A percentile compares a stretch with the other conserved stretches of the same genome.
phyloP scores from a whole-genome alignment of 1,140 invertebrate species.

The Calliopsis andreniformis region DNA sequence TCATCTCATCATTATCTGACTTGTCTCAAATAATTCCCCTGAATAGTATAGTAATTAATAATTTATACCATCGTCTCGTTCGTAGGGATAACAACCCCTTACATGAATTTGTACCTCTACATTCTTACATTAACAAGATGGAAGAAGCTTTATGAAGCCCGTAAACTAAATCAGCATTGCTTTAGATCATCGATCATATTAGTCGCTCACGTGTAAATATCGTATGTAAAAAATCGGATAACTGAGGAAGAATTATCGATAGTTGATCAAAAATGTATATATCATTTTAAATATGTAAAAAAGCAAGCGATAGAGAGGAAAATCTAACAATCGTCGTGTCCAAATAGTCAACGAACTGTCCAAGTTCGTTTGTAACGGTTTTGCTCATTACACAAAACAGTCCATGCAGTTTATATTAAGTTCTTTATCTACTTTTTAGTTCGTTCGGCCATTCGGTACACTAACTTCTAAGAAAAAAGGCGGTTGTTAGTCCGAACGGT shows the following conservation, averaged over 20 bases:
- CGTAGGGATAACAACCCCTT: too few species aligned
- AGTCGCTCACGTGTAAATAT: slow-evolving; percentile 54
- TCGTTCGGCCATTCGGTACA: slow-evolving; percentile 40
- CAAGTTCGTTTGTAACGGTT: slow-evolving; percentile 51
- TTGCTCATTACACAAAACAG: slow-evolving; percentile 64
- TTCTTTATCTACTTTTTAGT: slow-evolving; percentile 50
- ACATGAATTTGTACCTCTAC: too few species aligned
- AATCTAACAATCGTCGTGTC: slow-evolving; percentile 31
- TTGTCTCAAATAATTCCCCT: background rate
- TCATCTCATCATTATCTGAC: background rate
- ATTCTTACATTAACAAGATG: too few species aligned
- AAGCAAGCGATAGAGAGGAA: background rate
- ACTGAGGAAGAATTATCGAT: slow-evolving; percentile 4
- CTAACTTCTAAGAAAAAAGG: slow-evolving; percentile 41
- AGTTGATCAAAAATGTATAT: slow-evolving; percentile 48
- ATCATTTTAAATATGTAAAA: slow-evolving; percentile 17
- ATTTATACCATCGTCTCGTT: background rate
- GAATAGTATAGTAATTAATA: background rate
- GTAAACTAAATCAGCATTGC: too few species aligned
- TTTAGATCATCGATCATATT: background rate
- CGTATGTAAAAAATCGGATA: slow-evolving; percentile 46
- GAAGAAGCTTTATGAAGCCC: too few species aligned
- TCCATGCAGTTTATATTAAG: slow-evolving; percentile 49
- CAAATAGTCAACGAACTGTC: slow-evolving; percentile 54
- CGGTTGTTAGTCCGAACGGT: slow-evolving; percentile 51